Conservation (phyloP, 2,797 vertebrate species). For the Gobio occitaniae region DNA sequence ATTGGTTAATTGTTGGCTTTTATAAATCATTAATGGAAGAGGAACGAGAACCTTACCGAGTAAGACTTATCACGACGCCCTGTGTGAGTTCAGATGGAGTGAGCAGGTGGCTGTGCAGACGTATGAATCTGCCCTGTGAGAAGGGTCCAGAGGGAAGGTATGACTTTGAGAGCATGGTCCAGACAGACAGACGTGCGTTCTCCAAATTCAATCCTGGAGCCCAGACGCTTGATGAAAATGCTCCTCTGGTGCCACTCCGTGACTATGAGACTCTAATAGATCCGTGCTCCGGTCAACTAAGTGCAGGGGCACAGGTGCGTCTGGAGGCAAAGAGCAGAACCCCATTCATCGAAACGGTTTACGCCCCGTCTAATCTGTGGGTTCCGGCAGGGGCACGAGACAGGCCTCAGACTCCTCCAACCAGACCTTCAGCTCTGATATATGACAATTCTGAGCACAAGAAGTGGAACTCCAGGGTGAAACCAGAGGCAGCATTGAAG, state of each 20-base stretch:
- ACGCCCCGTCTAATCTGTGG: slow-evolving; percentile 64
- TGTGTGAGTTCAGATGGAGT: slow-evolving; percentile 32
- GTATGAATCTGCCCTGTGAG: slow-evolving; percentile 54
- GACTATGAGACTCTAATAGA: slow-evolving; percentile 70
- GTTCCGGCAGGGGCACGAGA: slow-evolving; percentile 54
- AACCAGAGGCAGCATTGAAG: slow-evolving; percentile 67
- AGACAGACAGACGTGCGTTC: slow-evolving; percentile 62
- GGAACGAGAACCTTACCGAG: neutral
- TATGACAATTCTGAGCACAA: slow-evolving; percentile 63
- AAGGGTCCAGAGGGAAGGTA: slow-evolving; percentile 66
- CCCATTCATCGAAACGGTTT: slow-evolving; percentile 65
- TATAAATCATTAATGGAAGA: slow-evolving; percentile 13
- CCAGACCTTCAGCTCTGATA: slow-evolving; percentile 48
- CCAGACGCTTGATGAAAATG: slow-evolving; percentile 36
- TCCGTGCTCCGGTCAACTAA: slow-evolving; percentile 74
- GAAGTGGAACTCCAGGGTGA: slow-evolving; percentile 75
- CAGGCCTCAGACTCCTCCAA: slow-evolving; percentile 56
- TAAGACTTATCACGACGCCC: slow-evolving; percentile 15
- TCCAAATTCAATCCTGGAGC: slow-evolving; percentile 62
- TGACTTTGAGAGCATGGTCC: slow-evolving; percentile 64
- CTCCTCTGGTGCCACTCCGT: slow-evolving; percentile 67
- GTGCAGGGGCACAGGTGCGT: slow-evolving; percentile 69
- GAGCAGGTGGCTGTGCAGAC: slow-evolving; percentile 42
- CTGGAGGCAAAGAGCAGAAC: slow-evolving; percentile 64
- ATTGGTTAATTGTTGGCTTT: neutral